phyloP scores from a whole-genome alignment of 2,797 vertebrate genomes.

The Enteromius afrohamiltoni region DNA sequence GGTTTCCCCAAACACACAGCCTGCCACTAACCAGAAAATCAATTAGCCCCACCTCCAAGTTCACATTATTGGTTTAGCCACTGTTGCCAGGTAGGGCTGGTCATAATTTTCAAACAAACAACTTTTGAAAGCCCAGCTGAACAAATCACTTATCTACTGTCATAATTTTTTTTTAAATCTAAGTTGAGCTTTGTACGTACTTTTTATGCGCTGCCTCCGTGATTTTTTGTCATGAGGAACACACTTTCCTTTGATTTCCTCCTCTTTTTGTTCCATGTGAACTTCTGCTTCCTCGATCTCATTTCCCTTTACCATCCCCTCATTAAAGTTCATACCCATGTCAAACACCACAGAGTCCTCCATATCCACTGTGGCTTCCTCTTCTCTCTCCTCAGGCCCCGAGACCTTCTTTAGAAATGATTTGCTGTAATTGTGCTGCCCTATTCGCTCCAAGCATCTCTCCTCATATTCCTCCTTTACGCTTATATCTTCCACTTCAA shows the following conservation, averaged over 20 bases:
- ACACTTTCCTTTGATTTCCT: constrained; percentile 50
- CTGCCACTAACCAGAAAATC: background rate
- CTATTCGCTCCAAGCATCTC: constrained; percentile 38
- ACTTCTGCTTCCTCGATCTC: background rate
- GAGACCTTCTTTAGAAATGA: constrained; percentile 28
- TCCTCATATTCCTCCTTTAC: constrained; percentile 51
- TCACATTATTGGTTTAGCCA: background rate
- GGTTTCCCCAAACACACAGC: background rate
- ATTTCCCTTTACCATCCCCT: constrained; percentile 17
- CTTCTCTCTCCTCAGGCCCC: constrained; percentile 10
- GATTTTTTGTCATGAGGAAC: constrained; percentile 24
- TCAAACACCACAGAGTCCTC: constrained; percentile 19
- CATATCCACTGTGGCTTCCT: background rate
- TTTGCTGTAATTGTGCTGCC: constrained; percentile 52
- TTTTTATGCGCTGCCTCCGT: constrained; percentile 44
- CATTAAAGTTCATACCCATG: background rate
- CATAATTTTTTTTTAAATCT: background rate
- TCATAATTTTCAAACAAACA: background rate
- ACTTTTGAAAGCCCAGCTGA: background rate
- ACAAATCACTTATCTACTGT: background rate
- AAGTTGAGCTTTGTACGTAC: constrained; percentile 12
- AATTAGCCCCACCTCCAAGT: background rate
- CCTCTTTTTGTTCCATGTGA: constrained; percentile 53
- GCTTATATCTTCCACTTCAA: constrained; percentile 46
- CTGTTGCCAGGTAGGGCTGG: background rate